Evolutionary conservation across 2,113 vertebrate species (phyloP), one percentile per base, ranked within the genome.

Genomic region (Vulpes vulpes): DNA sequence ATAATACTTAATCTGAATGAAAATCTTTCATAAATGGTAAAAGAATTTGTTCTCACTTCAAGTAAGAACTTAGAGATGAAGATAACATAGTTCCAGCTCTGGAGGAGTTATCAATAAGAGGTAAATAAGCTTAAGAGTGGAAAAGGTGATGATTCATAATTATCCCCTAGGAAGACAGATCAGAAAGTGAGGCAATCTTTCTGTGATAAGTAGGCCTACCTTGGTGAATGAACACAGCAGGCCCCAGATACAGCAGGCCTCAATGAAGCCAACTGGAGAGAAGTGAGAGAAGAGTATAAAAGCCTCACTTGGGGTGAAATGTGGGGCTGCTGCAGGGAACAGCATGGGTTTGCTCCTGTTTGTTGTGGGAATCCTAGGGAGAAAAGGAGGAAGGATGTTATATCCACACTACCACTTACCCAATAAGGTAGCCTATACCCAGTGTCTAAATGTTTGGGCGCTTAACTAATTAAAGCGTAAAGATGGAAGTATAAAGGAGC

Each of bases 61-160:
- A 96, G 8, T 35, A 53, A 96, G 79, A 96, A 69, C 84, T 92
- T 22, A 35, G 74, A 25, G n/a, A 94, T 64, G 59, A 95, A 92
- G 51, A 91, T 84, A 83, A 91, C 38, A 62, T 35, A 82, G 78
- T 89, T 87, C 38, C 27, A 88, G 27, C 11, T 55, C 62, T 81
- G 19, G 27, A 92, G 35, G n/a, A 81, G 78, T 59, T 86, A 81
- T 89, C 43, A 81, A 35, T 89, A 81, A 94, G 55, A 65, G 11
- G 38, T 60, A 80, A 89, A 69, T 43, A 86, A 62, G n/a, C 22
- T 94, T 85, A 65, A 94, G 51, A 83, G 60, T 62, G 30, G 57
- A 96, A 38, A 80, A 89, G 32, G 62, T 60, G 27, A 49, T 87
- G 81, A 95, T 71, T 74, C 30, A 62, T 55, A 67, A 87, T 95